Evolutionary conservation across 2,888 invertebrate species (phyloP), one percentile per base, ranked within the genome.

Genomic region (Drosophila koepferae): DNA sequence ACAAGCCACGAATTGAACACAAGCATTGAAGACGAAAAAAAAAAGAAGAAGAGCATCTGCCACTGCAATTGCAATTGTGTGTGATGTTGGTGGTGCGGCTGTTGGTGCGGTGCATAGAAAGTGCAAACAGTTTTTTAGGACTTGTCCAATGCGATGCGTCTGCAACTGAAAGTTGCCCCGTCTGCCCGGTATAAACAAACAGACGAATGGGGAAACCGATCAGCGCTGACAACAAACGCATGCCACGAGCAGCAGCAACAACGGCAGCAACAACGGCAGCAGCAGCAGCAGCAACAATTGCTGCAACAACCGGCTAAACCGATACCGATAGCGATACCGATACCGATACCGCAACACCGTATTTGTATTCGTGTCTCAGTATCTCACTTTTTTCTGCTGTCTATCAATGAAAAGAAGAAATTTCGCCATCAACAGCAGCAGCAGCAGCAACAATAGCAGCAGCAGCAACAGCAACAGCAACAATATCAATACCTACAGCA

Each of bases 361-460:
- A 74, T 77, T 79, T 79, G 77, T 75, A 77, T 77, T 77, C 74
- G 65, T 75, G 67, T 77, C 77, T 77, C 67, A 51, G 55, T 41
- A 56, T 61, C 62, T 62, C 51, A 43, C 63, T 70, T 66, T 61
- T 74, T 70, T 80, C 64, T 72, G 85, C 81, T 80, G 76, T 63
- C 73, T 70, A 72, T 84, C 86, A 82, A 86, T 89, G 91, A 85
- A 89, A 82, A 84, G 86, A 91, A 91, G 85, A 91, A 91, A 90
- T 90, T 91, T 91, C 90, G 65, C 70, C 53, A 44, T 41, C 65
- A 63, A 53, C 65, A 53, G 40, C 81, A 6, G 36, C 53, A 49
- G 2, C 49, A 49, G 2, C 6, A 49, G 9, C 49, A 51, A 7
- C 18, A 49, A 10, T 9, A 31, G 4, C 28, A 31, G 14, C 43